Evolutionary conservation across 2,113 vertebrate genomes (phyloP).

Genomic region (Ranitomeya variabilis): DNA sequence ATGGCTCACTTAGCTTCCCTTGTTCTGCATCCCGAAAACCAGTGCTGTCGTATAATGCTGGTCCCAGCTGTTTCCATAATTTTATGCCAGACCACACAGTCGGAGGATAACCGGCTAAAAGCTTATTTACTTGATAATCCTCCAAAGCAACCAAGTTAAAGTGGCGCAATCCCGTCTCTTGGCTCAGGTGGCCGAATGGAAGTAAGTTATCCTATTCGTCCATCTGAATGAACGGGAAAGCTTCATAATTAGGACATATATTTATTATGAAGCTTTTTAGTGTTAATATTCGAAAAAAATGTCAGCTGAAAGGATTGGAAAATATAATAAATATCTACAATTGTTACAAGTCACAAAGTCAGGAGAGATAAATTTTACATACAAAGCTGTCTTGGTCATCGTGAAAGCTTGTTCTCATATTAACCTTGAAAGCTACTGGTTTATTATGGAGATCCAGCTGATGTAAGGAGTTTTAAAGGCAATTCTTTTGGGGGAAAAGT

Average conservation of each 20-base stretch:
- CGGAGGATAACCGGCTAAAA: slow-evolving; percentile 2
- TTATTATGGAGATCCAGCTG: too few species aligned
- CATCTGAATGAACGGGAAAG: neutral
- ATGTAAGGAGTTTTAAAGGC: too few species aligned
- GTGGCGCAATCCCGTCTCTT: neutral
- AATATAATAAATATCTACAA: neutral
- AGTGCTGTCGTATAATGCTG: neutral
- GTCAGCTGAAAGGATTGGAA: neutral
- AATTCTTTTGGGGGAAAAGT: too few species aligned
- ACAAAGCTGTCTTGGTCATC: neutral
- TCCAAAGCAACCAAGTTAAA: neutral
- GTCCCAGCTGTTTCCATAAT: neutral
- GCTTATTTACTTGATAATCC: neutral
- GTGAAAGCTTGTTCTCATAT: neutral
- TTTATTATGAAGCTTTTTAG: neutral
- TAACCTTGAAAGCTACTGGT: too few species aligned
- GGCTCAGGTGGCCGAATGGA: neutral
- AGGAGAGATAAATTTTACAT: neutral
- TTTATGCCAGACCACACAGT: neutral
- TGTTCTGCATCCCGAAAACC: neutral
- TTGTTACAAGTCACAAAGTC: neutral
- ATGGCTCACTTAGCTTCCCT: neutral
- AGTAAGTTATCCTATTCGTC: neutral
- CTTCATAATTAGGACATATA: neutral
- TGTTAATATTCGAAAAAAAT: neutral